Evolutionary conservation across 53 echinoderm and acorn worm species (phyloP), one percentile per base, ranked within the genome.

Genomic region (Holothuria scabra): DNA sequence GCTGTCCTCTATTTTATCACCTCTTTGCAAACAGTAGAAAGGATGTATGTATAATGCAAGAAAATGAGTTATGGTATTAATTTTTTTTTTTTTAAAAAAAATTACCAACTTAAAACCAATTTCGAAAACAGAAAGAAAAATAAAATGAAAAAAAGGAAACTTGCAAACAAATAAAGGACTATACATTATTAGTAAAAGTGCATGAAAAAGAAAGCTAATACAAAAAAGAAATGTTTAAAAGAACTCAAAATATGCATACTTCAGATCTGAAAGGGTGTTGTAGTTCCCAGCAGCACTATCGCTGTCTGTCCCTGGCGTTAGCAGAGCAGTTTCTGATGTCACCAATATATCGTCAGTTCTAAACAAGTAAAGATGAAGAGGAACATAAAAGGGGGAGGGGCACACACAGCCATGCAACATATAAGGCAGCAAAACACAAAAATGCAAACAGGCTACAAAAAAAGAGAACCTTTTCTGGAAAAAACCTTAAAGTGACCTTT

Each of bases 231-330:
- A 38, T 38, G 9, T 34, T 35, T 3, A 69, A 16, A 13, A 13
- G 65, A 16, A 65, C 4, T 20, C 16, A 65, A 24, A 28, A 65
- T n/a, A 22, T 32, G 41, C 69, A 69, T 69, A 69, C 69, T 69
- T 69, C 14, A 69, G 34, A 34, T 69, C 69, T 10, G 69, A 69
- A n/a, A 69, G 35, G n/a, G 69, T 35, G 69, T 69, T 34, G 69
- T 69, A 69, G 20, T 38, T 69, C 41, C 69, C 69, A 69, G 65
- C 65, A 32, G 69, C 35, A 13, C 21, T 30, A 33, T 69, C 69
- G 10, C n/a, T 33, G 4, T 69, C 69, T 22, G 69, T 69, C 35
- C 28, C 18, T n/a, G 69, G 41, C 22, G 35, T 33, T 8, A 69
- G 69, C 20, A 69, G 34, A 33, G 69, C 35, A 22, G 35, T 69